Evolutionary conservation across 2,797 vertebrate species (phyloP).

Genomic region (Malacoraja senta): DNA sequence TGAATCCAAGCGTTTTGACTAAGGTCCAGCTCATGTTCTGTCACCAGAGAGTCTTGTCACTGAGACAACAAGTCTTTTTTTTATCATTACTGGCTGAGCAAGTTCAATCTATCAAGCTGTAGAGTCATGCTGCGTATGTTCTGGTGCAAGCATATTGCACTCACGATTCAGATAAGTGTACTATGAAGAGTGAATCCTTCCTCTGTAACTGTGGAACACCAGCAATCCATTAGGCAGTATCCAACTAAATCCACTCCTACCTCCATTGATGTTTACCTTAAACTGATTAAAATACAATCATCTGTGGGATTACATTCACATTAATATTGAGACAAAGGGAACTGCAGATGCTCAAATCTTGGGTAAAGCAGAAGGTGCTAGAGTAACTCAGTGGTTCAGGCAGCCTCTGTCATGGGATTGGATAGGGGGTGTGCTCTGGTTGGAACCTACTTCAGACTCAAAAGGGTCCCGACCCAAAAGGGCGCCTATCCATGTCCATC

Average conservation of each 20-base stretch:
- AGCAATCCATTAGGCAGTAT: not conserved
- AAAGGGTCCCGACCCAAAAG: too few relatives aligned
- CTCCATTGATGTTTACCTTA: not conserved
- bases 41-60: not conserved
- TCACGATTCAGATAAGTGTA: not conserved
- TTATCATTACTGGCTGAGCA: constrained; percentile 17
- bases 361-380: too few relatives aligned
- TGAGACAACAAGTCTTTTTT: not conserved
- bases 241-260: not conserved
- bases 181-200: not conserved
- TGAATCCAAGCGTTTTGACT: not conserved
- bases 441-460: too few relatives aligned
- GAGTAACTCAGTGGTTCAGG: too few relatives aligned
- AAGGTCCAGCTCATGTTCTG: not conserved
- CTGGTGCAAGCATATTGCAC: not conserved
- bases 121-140: not conserved
- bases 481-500: too few relatives aligned
- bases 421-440: too few relatives aligned
- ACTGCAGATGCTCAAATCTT: too few relatives aligned
- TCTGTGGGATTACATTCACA: too few relatives aligned
- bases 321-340: too few relatives aligned
- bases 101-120: not conserved
- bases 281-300: not conserved
- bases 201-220: not conserved
- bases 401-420: too few relatives aligned